phyloP scores from a whole-genome alignment of 2,797 vertebrate species.

The Sphenopsis melanotis region DNA sequence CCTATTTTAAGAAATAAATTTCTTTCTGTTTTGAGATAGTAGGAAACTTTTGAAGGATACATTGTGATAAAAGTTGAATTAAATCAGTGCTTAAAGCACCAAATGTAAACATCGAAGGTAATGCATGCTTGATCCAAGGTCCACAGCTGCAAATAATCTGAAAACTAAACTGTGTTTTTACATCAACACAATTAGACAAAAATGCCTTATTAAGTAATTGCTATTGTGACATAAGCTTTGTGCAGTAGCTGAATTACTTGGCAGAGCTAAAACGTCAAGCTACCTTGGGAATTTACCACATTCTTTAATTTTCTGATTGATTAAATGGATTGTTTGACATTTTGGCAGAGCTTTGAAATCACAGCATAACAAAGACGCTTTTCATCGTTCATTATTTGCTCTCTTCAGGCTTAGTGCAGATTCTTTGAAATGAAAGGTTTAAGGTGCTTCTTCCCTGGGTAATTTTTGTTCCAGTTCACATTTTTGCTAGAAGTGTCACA shows the following conservation, averaged over 20 bases:
- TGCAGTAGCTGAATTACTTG: conserved; percentile 63
- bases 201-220: conserved; percentile 72
- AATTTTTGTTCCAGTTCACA: conserved; percentile 52
- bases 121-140: conserved; percentile 42
- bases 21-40: not conserved
- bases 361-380: conserved; percentile 66
- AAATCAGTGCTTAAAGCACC: conserved; percentile 20
- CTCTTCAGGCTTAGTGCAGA: conserved; percentile 55
- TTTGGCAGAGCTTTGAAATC: conserved; percentile 74
- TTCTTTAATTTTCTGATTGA: conserved; percentile 80
- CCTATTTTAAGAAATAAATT: not conserved
- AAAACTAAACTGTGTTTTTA: conserved; percentile 68
- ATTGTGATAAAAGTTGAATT: conserved; percentile 46
- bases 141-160: conserved; percentile 67
- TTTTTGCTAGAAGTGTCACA: conserved; percentile 50
- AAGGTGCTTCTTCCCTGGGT: conserved; percentile 60
- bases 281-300: conserved; percentile 65
- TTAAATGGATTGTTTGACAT: conserved; percentile 81
- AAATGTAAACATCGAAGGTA: conserved; percentile 49
- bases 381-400: conserved; percentile 71
- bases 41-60: not conserved
- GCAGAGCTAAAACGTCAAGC: conserved; percentile 59
- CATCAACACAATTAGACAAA: conserved; percentile 66
- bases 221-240: conserved; percentile 73
- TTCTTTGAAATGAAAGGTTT: conserved; percentile 69